A percentile compares a stretch with the other conserved stretches of the same genome.
Evolutionary conservation across 2,113 vertebrate species (phyloP).

Genomic region (Pseudorhombus dupliciocellatus): DNA sequence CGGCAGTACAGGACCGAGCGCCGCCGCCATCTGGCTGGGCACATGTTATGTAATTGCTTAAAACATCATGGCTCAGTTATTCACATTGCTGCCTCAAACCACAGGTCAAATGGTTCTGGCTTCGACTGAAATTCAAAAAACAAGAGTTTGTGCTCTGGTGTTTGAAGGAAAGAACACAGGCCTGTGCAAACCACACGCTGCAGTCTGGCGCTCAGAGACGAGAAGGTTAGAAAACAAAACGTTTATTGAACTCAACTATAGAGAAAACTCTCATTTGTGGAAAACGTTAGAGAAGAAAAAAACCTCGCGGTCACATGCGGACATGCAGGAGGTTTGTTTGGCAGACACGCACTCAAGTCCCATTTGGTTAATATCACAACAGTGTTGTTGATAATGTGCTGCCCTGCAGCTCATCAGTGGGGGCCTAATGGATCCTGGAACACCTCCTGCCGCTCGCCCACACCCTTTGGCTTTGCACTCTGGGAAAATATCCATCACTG

Average conservation of each 20-base stretch:
- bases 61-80: conserved; percentile 6
- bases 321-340: background rate
- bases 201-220: no score
- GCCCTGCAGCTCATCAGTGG: conserved; percentile 30
- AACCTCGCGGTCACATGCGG: background rate
- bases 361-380: conserved; percentile 7
- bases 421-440: conserved; percentile 46
- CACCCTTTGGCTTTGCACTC: conserved; percentile 24
- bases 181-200: no score
- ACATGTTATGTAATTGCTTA: conserved; percentile 4
- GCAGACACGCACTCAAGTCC: background rate
- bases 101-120: background rate
- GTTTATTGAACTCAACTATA: no score
- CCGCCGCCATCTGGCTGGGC: conserved; percentile 30
- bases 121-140: background rate
- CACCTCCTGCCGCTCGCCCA: conserved; percentile 16
- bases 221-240: no score
- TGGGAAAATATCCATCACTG: conserved; percentile 47
- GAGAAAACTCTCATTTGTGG: no score
- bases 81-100: background rate
- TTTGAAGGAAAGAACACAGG: no score
- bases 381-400: conserved; percentile 16
- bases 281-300: background rate
- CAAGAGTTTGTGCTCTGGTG: no score
- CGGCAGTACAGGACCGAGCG: background rate